Evolutionary conservation across 2,797 vertebrate species (phyloP), one percentile per base, ranked within the genome.

Genomic region (Scomberomorus guttatus): DNA sequence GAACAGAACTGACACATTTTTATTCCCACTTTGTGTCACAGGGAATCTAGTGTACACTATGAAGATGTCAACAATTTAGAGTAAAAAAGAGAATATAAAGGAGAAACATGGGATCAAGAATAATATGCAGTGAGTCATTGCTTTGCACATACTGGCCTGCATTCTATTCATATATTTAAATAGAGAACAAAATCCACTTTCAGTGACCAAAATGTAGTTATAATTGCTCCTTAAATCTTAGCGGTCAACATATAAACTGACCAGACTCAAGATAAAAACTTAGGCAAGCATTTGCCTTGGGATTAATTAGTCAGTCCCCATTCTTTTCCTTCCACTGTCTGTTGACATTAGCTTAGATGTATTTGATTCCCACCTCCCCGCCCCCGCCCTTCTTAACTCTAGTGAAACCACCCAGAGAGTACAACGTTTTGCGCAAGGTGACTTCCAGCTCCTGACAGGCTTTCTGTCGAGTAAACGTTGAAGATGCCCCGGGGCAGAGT

Each of bases 391-490:
- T 44, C 48, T 63, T 75, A 61, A 42, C 77, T 76, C 57, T 48
- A 29, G 63, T 59, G 29, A 86, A 82, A 79, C 51, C 29, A 60
- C 80, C 81, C 79, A 80, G 82, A 89, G 87, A 83, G 79, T 85
- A 85, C 87, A 90, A 63, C 76, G 56, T 89, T 90, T 87, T 83
- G 79, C 70, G 44, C 87, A 92, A 92, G 90, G 91, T 92, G 90
- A 92, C 89, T 94, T 92, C 85, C 83, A 90, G 81, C 90, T 91
- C 90, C 75, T 92, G 93, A 93, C 90, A 92, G 86, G 80, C 79
- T 89, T 84, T 89, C 79, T 91, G 90, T 88, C n/a, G 74, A 80
- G 81, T 89, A 85, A 87, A 90, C 75, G 64, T 17, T 72, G 89
- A 83, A 81, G 88, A 91, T 85, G 86, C 90, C 87, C 87, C 46